phyloP scores from a whole-genome alignment of 1,140 invertebrate species.

The Octopus sinensis region DNA sequence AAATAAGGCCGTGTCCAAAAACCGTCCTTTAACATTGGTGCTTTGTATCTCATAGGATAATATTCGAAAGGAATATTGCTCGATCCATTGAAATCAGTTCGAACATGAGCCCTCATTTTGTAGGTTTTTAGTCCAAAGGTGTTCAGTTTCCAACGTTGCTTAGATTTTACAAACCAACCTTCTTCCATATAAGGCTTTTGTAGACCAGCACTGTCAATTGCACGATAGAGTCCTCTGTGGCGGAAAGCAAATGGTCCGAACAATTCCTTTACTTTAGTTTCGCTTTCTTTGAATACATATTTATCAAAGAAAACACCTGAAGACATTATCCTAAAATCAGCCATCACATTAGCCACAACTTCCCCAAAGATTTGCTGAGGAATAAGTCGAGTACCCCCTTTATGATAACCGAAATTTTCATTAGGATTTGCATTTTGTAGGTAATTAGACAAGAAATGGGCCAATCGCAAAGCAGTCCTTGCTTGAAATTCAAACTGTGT shows the following conservation, averaged over 20 bases:
- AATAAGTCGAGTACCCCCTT: constrained; percentile 38
- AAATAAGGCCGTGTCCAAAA: constrained; percentile 89
- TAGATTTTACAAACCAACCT: constrained; percentile 34
- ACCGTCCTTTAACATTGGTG: constrained; percentile 64
- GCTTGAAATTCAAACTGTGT: constrained; percentile 81
- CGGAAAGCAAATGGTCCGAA: constrained; percentile 42
- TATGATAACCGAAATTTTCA: constrained; percentile 38
- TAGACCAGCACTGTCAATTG: constrained; percentile 37
- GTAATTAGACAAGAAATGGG: constrained; percentile 41
- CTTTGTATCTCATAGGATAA: constrained; percentile 78
- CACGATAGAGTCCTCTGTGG: constrained; percentile 25
- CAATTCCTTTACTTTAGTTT: constrained; percentile 30
- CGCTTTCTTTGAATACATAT: constrained; percentile 83
- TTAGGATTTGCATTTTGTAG: constrained; percentile 34
- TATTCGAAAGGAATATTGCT: constrained; percentile 51
- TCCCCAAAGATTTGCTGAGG: constrained; percentile 50
- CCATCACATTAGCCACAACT: constrained; percentile 84
- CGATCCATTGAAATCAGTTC: constrained; percentile 71
- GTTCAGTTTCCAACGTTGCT: constrained; percentile 35
- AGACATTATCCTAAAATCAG: constrained; percentile 79
- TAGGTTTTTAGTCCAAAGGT: constrained; percentile 28
- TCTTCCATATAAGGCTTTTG: constrained; percentile 25
- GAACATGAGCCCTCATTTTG: constrained; percentile 58
- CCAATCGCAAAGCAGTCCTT: constrained; percentile 34
- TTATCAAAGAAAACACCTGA: constrained; percentile 90